These are phyloP conservation scores for Antidorcas marsupialis DNA, from an alignment of 2,113 vertebrate species.

Conservation along the genomic window DNA sequence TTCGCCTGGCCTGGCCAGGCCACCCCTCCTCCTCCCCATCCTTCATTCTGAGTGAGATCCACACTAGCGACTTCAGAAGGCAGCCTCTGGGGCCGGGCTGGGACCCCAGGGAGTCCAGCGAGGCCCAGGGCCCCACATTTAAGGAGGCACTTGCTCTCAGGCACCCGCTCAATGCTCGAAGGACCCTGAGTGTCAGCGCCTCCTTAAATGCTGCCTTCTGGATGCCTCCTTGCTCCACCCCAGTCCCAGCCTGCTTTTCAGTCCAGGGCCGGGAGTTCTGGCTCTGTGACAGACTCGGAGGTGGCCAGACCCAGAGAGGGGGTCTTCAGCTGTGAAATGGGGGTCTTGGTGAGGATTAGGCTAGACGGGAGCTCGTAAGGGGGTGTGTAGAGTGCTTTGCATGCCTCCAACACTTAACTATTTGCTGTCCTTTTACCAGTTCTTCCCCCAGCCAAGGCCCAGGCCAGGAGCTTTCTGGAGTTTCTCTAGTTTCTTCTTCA, in stretches of 20 bases:
- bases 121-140: not conserved
- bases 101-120: not conserved
- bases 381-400: not conserved
- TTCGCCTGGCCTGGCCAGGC: not conserved
- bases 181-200: no score
- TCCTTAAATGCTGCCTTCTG: not conserved
- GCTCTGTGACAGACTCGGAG: not conserved
- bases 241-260: not conserved
- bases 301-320: not conserved
- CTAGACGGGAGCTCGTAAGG: rapidly evolving
- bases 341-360: not conserved
- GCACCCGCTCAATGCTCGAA: not conserved
- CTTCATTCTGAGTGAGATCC: not conserved
- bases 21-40: not conserved
- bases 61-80: not conserved
- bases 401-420: not conserved
- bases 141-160: not conserved
- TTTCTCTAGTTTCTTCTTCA: not conserved
- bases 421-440: not conserved
- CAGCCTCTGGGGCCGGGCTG: not conserved
- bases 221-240: not conserved
- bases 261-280: not conserved
- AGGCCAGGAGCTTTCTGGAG: not conserved
- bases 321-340: not conserved
- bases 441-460: not conserved